Conservation (phyloP, 2,113 vertebrate genomes). For the Nymphicus hollandicus region DNA sequence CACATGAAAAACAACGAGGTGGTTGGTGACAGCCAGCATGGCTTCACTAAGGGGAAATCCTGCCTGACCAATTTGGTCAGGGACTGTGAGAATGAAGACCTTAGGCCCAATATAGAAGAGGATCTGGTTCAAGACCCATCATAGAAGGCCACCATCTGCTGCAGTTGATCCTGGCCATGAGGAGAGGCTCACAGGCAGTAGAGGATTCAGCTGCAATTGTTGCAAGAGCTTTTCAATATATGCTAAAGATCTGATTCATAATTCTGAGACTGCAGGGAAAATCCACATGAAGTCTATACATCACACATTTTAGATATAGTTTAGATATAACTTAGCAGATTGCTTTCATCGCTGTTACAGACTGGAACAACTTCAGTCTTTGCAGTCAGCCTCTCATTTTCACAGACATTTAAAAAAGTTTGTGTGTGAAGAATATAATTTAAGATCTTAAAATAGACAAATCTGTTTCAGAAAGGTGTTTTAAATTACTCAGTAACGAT, state of each 20-base stretch:
- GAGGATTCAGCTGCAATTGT: background rate
- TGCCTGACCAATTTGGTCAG: no score
- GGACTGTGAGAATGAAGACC: no score
- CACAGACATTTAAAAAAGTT: background rate
- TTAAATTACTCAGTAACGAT: background rate
- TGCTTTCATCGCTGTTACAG: background rate
- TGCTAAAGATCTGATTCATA: background rate
- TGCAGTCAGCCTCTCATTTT: background rate
- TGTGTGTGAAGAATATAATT: background rate
- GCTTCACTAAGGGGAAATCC: no score
- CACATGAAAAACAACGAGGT: no score
- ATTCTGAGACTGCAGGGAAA: background rate
- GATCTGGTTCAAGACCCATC: no score
- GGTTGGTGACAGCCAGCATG: no score
- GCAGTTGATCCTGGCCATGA: background rate
- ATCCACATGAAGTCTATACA: background rate
- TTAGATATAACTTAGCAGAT: background rate
- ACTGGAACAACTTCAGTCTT: background rate
- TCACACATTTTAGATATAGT: background rate
- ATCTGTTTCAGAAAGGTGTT: background rate
- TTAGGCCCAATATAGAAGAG: no score
- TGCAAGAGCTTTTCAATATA: background rate
- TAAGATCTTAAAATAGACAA: background rate
- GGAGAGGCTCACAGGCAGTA: background rate
- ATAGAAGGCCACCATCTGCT: no score